Evolutionary conservation across 2,888 invertebrate species (phyloP).

Genomic region (Drosophila niveifrons): DNA sequence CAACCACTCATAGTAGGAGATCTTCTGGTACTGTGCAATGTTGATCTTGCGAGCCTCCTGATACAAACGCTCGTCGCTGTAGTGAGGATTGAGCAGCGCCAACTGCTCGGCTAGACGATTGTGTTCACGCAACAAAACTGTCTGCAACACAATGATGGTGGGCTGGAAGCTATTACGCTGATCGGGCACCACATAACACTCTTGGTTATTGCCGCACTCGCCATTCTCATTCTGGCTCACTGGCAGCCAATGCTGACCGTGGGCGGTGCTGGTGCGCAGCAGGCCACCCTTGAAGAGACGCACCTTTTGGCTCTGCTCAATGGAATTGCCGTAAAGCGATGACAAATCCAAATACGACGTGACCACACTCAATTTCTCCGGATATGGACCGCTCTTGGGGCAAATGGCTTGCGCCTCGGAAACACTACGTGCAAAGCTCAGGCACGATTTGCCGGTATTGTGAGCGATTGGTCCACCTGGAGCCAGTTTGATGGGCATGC

Average conservation of each 20-base stretch:
- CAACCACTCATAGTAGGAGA: conserved; percentile 86
- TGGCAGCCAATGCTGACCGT: conserved; percentile 90
- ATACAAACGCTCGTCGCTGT: conserved; percentile 85
- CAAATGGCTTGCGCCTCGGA: conserved; percentile 89
- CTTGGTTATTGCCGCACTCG: conserved; percentile 86
- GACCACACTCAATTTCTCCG: conserved; percentile 87
- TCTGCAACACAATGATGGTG: conserved; percentile 84
- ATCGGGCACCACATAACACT: conserved; percentile 90
- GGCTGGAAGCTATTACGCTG: conserved; percentile 84
- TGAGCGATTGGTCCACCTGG: conserved; percentile 87
- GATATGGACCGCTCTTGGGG: conserved; percentile 86
- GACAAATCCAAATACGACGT: conserved; percentile 89
- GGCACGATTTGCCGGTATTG: conserved; percentile 86
- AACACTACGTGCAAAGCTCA: conserved; percentile 88
- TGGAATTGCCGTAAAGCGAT: conserved; percentile 91
- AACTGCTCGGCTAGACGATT: conserved; percentile 85
- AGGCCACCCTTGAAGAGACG: conserved; percentile 89
- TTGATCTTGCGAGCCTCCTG: conserved; percentile 86
- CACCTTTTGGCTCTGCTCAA: conserved; percentile 87
- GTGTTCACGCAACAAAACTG: conserved; percentile 85
- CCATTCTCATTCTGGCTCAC: conserved; percentile 87
- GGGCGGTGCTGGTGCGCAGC: conserved; percentile 86
- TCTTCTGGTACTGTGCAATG: conserved; percentile 86
- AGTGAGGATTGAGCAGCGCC: conserved; percentile 85
- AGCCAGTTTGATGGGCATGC: conserved; percentile 87